Conservation (phyloP, 2,888 invertebrate genomes). For the Apocheima hispidaria region DNA sequence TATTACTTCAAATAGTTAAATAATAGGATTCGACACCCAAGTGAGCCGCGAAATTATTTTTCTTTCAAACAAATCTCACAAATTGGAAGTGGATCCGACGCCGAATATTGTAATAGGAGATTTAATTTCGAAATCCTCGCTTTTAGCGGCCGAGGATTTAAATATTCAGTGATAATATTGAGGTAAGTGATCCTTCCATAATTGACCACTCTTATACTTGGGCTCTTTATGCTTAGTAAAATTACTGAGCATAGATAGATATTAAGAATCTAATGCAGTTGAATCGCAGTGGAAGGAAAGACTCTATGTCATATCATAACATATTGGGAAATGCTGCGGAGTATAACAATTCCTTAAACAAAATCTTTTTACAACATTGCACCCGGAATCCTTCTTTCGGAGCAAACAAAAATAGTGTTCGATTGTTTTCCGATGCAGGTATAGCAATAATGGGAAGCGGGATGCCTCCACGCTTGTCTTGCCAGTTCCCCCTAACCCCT, state of each 20-base stretch:
- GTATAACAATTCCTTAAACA: too few species aligned
- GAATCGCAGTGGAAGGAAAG: too few species aligned
- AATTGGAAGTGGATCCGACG: slow-evolving; percentile 50
- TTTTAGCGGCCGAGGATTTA: slow-evolving; percentile 25
- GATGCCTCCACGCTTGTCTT: slow-evolving; percentile 38
- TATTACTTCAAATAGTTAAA: slow-evolving; percentile 19
- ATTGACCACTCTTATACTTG: slow-evolving; percentile 7
- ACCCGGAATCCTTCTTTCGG: not conserved
- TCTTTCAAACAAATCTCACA: slow-evolving; percentile 41
- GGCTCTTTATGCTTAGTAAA: too few species aligned
- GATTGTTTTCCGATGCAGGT: slow-evolving; percentile 42
- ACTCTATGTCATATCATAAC: too few species aligned
- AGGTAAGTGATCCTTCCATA: slow-evolving; percentile 23
- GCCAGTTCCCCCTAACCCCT: slow-evolving; percentile 10
- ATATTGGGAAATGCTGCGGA: too few species aligned
- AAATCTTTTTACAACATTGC: not conserved
- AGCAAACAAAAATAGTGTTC: slow-evolving; percentile 18
- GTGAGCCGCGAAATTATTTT: slow-evolving; percentile 34
- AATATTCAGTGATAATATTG: slow-evolving; percentile 38
- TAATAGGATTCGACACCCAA: slow-evolving; percentile 23
- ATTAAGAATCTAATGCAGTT: too few species aligned
- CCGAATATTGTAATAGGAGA: slow-evolving; percentile 45
- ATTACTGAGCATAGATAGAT: too few species aligned
- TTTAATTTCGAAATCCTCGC: slow-evolving; percentile 43
- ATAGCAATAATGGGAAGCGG: slow-evolving; percentile 39